Evolutionary conservation across 2,888 invertebrate species (phyloP).

Genomic region (Hypselothyrea guttata): DNA sequence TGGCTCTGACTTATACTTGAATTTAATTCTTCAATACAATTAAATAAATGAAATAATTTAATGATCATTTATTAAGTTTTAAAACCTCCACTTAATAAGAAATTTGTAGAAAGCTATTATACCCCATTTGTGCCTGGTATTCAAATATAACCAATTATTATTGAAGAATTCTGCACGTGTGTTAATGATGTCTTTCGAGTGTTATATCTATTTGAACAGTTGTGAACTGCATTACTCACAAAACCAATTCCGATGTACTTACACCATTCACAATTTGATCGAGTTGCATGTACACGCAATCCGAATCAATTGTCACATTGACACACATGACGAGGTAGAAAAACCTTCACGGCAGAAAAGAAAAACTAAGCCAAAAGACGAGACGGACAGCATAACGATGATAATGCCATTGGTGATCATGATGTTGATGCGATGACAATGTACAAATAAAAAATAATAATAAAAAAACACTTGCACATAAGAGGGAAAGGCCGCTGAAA

Average conservation of each 20-base stretch:
- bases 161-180: too few species aligned
- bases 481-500: conserved; percentile 9
- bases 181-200: too few species aligned
- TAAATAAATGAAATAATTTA: too few species aligned
- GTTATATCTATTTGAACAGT: too few species aligned
- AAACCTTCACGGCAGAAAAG: conserved; percentile 67
- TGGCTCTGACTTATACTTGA: too few species aligned
- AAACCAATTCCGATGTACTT: conserved; percentile 41
- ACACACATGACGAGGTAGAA: conserved; percentile 63
- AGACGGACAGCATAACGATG: neutral
- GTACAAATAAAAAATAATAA: conserved; percentile 21
- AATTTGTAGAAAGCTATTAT: too few species aligned
- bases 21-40: too few species aligned
- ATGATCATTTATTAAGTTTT: too few species aligned
- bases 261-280: conserved; percentile 45
- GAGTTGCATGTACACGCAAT: conserved; percentile 66
- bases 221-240: neutral
- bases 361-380: conserved; percentile 50
- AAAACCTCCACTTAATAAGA: too few species aligned
- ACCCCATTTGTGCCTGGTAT: too few species aligned
- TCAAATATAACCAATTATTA: too few species aligned
- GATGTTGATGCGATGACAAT: conserved; percentile 51
- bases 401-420: conserved; percentile 2
- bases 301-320: conserved; percentile 72
- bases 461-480: conserved; percentile 38